Evolutionary conservation across 2,888 invertebrate species (phyloP).

Genomic region (Habrosyne pyritoides): DNA sequence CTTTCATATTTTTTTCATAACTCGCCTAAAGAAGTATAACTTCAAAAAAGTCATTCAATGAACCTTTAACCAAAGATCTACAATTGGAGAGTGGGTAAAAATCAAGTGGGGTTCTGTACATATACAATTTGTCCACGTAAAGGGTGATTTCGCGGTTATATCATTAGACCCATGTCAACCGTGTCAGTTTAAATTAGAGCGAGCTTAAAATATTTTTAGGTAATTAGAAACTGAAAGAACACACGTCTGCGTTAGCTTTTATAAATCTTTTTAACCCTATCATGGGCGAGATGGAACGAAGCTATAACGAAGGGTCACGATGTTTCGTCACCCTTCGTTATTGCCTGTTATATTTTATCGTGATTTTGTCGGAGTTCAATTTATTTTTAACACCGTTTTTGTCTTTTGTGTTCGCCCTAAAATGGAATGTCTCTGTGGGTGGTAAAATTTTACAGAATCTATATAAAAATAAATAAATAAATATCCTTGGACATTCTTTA

Average conservation of each 20-base stretch:
- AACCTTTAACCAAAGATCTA: no score
- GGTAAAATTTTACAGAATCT: no score
- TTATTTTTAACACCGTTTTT: not conserved
- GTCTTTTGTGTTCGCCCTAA: not conserved
- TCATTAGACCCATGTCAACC: conserved; percentile 31
- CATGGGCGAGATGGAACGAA: not conserved
- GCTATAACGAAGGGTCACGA: not conserved
- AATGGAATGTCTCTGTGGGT: not conserved
- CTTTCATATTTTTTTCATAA: no score
- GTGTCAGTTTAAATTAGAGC: conserved; percentile 24
- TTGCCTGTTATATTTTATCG: not conserved
- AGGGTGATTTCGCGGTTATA: conserved; percentile 10
- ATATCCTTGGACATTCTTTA: no score
- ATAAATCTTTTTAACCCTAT: conserved; percentile 4
- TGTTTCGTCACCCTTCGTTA: not conserved
- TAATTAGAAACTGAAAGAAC: conserved; percentile 14
- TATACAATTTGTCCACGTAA: not conserved
- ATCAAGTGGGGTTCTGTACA: not conserved
- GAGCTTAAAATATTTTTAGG: conserved; percentile 9
- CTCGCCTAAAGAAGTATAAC: no score
- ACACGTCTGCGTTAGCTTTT: not conserved
- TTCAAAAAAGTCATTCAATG: no score
- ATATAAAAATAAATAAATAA: no score
- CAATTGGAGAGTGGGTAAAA: not conserved
- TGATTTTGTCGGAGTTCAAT: not conserved